phyloP scores from a whole-genome alignment of 2,888 invertebrate genomes.

The Leuctra nigra region DNA sequence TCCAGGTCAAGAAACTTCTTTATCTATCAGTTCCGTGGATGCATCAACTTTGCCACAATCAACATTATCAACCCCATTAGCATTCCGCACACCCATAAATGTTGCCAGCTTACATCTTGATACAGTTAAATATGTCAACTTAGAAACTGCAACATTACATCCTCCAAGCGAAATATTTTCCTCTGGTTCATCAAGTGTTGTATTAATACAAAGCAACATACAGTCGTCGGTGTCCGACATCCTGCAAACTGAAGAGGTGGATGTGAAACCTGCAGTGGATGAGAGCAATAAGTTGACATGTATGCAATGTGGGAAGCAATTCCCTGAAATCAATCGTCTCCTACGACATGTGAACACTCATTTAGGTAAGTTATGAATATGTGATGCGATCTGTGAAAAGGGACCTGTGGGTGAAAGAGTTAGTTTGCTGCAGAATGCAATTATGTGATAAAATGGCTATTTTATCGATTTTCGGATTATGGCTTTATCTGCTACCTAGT shows the following conservation, averaged over 20 bases:
- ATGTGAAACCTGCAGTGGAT: neutral
- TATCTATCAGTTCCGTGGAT: no score
- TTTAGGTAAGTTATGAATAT: conserved; percentile 44
- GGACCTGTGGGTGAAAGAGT: neutral
- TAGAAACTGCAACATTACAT: neutral
- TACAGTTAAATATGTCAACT: neutral
- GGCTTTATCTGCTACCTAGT: no score
- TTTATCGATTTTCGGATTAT: no score
- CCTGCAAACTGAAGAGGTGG: neutral
- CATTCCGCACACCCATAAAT: no score
- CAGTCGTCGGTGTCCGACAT: neutral
- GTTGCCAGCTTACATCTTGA: no score
- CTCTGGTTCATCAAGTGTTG: no score
- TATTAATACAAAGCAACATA: no score
- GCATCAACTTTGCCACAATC: neutral
- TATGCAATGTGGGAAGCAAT: conserved; percentile 21
- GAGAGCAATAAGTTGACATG: conserved; percentile 2
- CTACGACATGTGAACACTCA: conserved; percentile 42
- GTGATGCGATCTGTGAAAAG: neutral
- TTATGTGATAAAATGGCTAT: no score
- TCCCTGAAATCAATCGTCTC: conserved; percentile 17
- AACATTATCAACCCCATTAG: no score
- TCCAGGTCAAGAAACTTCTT: no score
- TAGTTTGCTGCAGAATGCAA: neutral
- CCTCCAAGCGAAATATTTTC: no score